A percentile compares a stretch with the other conserved stretches of the same genome.
phyloP scores from a whole-genome alignment of 2,113 vertebrate genomes.

The Oreotragus oreotragus region DNA sequence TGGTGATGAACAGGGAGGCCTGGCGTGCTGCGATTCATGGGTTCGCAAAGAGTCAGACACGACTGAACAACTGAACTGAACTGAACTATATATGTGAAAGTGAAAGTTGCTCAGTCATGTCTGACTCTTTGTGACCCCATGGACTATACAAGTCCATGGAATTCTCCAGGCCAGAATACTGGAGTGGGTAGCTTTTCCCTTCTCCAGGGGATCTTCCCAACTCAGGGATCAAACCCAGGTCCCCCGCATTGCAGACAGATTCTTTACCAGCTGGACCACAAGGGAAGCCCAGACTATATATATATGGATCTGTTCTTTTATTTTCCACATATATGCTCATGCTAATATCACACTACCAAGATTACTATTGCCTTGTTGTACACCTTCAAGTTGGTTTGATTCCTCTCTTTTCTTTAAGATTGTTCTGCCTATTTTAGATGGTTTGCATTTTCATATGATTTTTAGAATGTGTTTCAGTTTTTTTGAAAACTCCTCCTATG shows the following conservation, averaged over 20 bases:
- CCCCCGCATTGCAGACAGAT: background rate
- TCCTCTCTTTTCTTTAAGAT: background rate
- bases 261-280: background rate
- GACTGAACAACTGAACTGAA: too few species aligned
- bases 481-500: background rate
- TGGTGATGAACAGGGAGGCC: too few species aligned
- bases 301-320: background rate
- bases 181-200: background rate
- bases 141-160: background rate
- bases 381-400: background rate
- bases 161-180: background rate
- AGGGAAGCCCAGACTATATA: background rate
- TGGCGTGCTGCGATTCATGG: too few species aligned
- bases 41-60: too few species aligned
- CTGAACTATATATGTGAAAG: background rate
- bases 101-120: background rate
- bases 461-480: background rate
- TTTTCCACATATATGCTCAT: background rate
- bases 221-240: background rate
- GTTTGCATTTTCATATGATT: background rate
- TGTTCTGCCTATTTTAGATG: background rate
- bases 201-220: background rate
- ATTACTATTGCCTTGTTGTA: background rate
- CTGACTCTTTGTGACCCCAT: background rate
- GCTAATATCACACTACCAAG: background rate